Percentiles rank a stretch among this genome's conserved stretches.
phyloP scores from a whole-genome alignment of 2,888 invertebrate genomes.

The Cecidostiba fungosa region DNA sequence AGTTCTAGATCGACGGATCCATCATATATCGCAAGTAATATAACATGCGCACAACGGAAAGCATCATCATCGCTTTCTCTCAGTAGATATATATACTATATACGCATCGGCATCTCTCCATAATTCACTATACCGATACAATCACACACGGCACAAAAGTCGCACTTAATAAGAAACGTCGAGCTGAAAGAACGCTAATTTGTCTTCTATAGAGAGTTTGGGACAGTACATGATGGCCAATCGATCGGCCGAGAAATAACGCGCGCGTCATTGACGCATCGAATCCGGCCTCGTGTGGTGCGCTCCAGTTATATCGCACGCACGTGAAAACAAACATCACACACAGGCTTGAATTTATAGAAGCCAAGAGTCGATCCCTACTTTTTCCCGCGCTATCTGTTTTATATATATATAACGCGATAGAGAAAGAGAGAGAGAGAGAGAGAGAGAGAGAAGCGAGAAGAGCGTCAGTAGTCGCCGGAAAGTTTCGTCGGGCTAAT shows the following conservation, averaged over 20 bases:
- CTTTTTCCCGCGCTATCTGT: background rate
- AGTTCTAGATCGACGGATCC: background rate
- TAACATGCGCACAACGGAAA: background rate
- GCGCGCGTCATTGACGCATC: slow-evolving; percentile 14
- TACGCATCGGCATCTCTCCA: background rate
- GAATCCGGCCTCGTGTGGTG: background rate
- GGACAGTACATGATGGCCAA: background rate
- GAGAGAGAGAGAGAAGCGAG: too few relatives aligned
- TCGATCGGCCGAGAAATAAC: too few relatives aligned
- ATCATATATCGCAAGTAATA: background rate
- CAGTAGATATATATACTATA: background rate
- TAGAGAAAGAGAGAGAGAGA: too few relatives aligned
- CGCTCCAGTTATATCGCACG: background rate
- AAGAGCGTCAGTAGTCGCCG: background rate
- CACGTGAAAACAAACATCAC: slow-evolving; percentile 11
- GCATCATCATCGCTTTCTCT: background rate
- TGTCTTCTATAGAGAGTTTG: background rate
- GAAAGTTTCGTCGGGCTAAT: slow-evolving; percentile 19
- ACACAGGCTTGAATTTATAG: background rate
- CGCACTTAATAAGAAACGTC: background rate
- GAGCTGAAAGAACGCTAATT: slow-evolving; percentile 16
- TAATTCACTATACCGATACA: slow-evolving; percentile 5
- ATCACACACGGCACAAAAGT: background rate
- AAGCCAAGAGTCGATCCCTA: background rate
- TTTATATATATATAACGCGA: background rate